Evolutionary conservation across 2,113 vertebrate species (phyloP), one percentile per base, ranked within the genome.

Genomic region (Cephalopholis sonnerati): DNA sequence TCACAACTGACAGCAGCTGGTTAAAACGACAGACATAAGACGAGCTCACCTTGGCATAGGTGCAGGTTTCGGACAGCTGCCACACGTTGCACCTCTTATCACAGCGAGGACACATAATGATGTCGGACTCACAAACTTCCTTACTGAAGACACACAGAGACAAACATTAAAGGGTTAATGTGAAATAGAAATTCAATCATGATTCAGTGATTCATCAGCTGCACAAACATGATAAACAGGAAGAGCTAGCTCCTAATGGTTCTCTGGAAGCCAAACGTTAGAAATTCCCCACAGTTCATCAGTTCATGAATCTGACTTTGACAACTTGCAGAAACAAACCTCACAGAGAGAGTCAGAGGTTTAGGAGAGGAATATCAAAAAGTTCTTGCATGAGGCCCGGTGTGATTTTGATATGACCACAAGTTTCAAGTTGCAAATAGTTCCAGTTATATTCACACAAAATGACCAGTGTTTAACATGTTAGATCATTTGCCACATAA

Each of bases 41-140:
- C 0, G 1, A 63, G 22, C 6, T 89, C 85, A 97, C 97, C 97
- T 97, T 98, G 17, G 97, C 97, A 0, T 97, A 98, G 54, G 83
- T 89, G 86, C 98, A 99, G 27, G 97, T 98, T 63, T 97, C 97
- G 0, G 97, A 97, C 24, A 99, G 96, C 3, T 86, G 72, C 96
- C 96, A 98, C 83, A 93, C 95, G 0, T 12, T 54, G 78, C 95
- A 97, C 3, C 76, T 89, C 27, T 95, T 93, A 84, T 99, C 97
- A 0, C 98, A 97, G 36, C 95, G 95, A 0, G 98, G 98, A 84
- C 98, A 99, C 97, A 99, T 96, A 71, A 94, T 78, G 74, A 94
- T 94, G 3, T 75, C 79, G 78, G 97, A 97, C 0, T 95, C 71
- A 5, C 98, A 99, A 82, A 99, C 96, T 93, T 99, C 98, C 78